Base-by-base conservation (phyloP, 2,113 vertebrate genomes). In the Rhadina sibilatrix region DNA sequence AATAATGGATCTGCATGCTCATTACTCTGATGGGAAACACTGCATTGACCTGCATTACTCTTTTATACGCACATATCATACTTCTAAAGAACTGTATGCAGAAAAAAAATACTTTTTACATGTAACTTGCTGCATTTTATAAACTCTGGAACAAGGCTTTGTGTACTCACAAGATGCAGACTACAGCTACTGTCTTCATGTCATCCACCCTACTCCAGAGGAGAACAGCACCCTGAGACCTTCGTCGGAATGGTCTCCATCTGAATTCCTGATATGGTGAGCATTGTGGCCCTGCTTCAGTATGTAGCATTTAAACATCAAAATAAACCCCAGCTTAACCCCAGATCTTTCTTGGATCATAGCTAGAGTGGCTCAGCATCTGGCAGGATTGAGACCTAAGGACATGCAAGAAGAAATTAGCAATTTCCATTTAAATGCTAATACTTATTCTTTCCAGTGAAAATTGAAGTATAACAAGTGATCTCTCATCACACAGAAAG, bases 391-490 rank as follows among this genome's bases (percentile, higher is more conserved):
- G 42, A 89, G 35, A 54, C 80, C 80, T 54, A 75, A 81, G 60
- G 84, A 87, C 60, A 70, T 9, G 13, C 81, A 89, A 77, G 68
- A 66, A 64, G 33, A 94, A 94, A 96, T 84, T 18, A 84, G 72
- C 19, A 71, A 64, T 66, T 93, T 89, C 65, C 57, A 93, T 96
- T 93, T 93, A 95, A 96, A 96, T 93, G 92, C 89, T 93, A 96
- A 87, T 94, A 74, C 38, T 74, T 74, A 91, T 20, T 81, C 46
- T 89, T 87, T 38, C 24, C 50, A 70, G 63, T 27, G 54, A 89
- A 96, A 93, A 66, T 0, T 83, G 21, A 93, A 81, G 72, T 61
- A 63, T 81, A 94, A 87, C 76, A 87, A 95, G 91, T n/a, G 64
- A 93, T 93, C 47, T 54, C 70, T 81, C n/a, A 1, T 87, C 80